Evolutionary conservation across 2,888 invertebrate species (phyloP).

Genomic region (Acronicta alni): DNA sequence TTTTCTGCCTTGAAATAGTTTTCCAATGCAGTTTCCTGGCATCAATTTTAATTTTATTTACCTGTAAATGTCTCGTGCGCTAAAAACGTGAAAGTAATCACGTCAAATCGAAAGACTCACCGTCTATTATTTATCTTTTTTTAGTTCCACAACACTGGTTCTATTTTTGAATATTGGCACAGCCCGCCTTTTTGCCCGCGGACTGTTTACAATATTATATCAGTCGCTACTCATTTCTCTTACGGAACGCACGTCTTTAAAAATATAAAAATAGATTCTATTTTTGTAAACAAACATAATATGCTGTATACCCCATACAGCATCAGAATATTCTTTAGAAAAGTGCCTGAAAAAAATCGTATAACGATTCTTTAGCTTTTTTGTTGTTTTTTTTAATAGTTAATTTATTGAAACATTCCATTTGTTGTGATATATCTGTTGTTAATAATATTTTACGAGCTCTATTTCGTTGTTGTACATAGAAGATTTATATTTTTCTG

Average conservation of each 20-base stretch:
- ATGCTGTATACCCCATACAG: constrained; percentile 82
- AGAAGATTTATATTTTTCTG: constrained; percentile 51
- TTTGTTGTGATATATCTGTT: constrained; percentile 71
- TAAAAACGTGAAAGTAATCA: constrained; percentile 46
- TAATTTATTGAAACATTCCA: constrained; percentile 71
- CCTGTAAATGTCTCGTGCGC: constrained; percentile 11
- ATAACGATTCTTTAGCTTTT: constrained; percentile 37
- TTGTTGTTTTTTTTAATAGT: constrained; percentile 42
- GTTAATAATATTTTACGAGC: constrained; percentile 55
- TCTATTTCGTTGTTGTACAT: constrained; percentile 58
- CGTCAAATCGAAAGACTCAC: constrained; percentile 29
- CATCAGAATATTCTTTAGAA: constrained; percentile 71
- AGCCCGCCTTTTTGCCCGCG: constrained; percentile 58
- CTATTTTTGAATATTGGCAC: constrained; percentile 80
- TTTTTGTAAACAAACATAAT: constrained; percentile 62
- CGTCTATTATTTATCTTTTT: constrained; percentile 43
- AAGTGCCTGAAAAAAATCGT: constrained; percentile 72
- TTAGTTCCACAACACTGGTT: constrained; percentile 56
- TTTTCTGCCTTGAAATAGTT: no score
- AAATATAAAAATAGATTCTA: constrained; percentile 53
- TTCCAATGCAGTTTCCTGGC: not conserved
- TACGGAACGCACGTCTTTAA: constrained; percentile 58
- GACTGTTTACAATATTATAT: constrained; percentile 64
- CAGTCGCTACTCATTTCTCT: constrained; percentile 64
- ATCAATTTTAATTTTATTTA: not conserved